A percentile compares a stretch with the other conserved stretches of the same genome.
Evolutionary conservation across 1,140 invertebrate genomes (phyloP).

Genomic region (Megalopta genalis): DNA sequence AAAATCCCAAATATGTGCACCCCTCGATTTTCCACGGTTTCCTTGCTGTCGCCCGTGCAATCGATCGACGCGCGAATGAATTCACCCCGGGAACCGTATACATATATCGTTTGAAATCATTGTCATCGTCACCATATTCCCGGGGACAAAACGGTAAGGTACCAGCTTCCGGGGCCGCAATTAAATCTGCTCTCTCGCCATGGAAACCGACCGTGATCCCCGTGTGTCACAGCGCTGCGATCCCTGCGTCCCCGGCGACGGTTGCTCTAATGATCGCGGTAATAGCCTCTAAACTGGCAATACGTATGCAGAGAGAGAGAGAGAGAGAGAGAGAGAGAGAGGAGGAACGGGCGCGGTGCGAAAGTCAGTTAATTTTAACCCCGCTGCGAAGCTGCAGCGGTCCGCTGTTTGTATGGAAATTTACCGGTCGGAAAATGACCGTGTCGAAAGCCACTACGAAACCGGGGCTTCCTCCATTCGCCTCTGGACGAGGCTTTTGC

Average conservation of each 20-base stretch:
- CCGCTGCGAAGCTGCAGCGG: constrained; percentile 36
- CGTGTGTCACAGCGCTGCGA: not conserved
- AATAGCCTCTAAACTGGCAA: constrained; percentile 37
- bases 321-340: not conserved
- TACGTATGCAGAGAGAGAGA: constrained; percentile 40
- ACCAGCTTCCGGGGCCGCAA: not conserved
- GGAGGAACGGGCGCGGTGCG: constrained; percentile 4
- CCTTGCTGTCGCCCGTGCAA: too few relatives aligned
- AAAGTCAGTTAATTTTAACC: constrained; percentile 59
- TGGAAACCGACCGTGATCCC: constrained; percentile 18
- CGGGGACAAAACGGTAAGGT: too few relatives aligned
- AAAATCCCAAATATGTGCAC: too few relatives aligned
- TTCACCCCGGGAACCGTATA: too few relatives aligned
- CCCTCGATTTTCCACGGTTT: too few relatives aligned
- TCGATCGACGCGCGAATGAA: too few relatives aligned
- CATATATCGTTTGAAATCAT: too few relatives aligned
- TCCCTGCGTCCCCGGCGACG: constrained; percentile 8
- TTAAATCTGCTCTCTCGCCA: not conserved
- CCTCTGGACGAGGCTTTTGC: constrained; percentile 14
- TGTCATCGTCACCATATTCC: too few relatives aligned
- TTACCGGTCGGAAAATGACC: constrained; percentile 74
- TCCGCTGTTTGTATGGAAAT: constrained; percentile 72
- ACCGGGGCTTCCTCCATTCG: constrained; percentile 51
- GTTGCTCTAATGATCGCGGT: constrained; percentile 39
- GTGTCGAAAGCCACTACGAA: constrained; percentile 68